phyloP scores from a whole-genome alignment of 2,113 vertebrate genomes.

The Gasterosteus aculeatus region DNA sequence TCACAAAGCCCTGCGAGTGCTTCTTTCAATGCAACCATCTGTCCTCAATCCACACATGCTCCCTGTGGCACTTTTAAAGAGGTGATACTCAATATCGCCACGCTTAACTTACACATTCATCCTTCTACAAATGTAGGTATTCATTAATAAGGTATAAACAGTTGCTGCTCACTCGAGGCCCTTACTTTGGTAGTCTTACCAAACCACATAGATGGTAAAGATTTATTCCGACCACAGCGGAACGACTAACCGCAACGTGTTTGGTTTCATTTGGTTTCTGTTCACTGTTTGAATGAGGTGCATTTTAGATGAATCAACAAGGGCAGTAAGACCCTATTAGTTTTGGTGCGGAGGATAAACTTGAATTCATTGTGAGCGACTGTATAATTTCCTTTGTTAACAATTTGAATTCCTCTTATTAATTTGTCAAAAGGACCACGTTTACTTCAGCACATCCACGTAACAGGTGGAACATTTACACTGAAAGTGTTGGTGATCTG shows the following conservation, averaged over 20 bases:
- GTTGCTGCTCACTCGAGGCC: background rate
- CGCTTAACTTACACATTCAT: background rate
- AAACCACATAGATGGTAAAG: background rate
- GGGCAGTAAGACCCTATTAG: background rate
- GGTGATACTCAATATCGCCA: slow-evolving; percentile 19
- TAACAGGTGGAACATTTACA: background rate
- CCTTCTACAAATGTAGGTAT: background rate
- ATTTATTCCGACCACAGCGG: background rate
- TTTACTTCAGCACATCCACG: background rate
- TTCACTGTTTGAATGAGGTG: background rate
- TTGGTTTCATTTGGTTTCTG: background rate
- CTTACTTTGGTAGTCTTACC: background rate
- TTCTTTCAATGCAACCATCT: slow-evolving; percentile 66
- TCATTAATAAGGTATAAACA: background rate
- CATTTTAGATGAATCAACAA: background rate
- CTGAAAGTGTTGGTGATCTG: background rate
- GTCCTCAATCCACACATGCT: slow-evolving; percentile 50
- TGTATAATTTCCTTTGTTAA: background rate
- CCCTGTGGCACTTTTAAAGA: slow-evolving; percentile 33
- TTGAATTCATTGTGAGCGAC: background rate
- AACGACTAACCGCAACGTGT: no score
- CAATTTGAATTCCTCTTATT: background rate
- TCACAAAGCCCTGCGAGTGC: slow-evolving; percentile 59
- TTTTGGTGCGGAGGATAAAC: background rate
- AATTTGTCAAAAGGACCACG: background rate